Base-by-base conservation (phyloP, 2,888 invertebrate species). In the Drosophila tanythrix region DNA sequence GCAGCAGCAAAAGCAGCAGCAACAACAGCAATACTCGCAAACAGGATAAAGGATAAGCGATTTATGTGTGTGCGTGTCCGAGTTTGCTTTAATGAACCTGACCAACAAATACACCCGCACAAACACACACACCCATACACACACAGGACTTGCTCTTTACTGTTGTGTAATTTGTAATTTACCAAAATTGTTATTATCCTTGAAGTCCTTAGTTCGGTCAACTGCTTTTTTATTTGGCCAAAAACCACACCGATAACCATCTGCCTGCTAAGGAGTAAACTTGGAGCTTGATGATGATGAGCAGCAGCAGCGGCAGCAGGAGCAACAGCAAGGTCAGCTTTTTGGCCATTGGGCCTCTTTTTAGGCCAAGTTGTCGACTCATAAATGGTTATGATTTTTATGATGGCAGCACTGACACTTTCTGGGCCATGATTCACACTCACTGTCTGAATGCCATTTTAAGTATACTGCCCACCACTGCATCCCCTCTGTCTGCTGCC, bases 371-470 rank as follows among this genome's bases (percentile, higher is more conserved):
- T 68, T 71, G 78, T 66, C 27, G 63, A 56, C 38, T 56, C 65
- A 71, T 88, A 79, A 85, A 85, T 82, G 88, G 73, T 88, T 85
- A 85, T 88, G 88, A 88, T 88, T 85, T 88, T 85, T 88, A 85
- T 88, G 88, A 81, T 74, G 75, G 50, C 66, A 72, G 70, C 68
- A 15, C 79, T 74, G 69, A 86, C 88, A 88, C 79, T 78, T 82
- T 88, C 56, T 46, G 63, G 68, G 58, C 67, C 79, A 78, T 83
- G 86, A 83, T 58, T 84, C 86, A 88, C 73, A 71, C 38, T 48
- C 55, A 38, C 4, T 43, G 57, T 4, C 35, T 48, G 58, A 29
- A 62, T 70, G 76, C 33, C 70, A 62, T 64, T 73, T 69, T 33
- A 38, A 60, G 71, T 57, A 29, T 51, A 33, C 11, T 38, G 53